Evolutionary conservation across 2,888 invertebrate species (phyloP), one percentile per base, ranked within the genome.

Genomic region (Drosophila diplacantha): DNA sequence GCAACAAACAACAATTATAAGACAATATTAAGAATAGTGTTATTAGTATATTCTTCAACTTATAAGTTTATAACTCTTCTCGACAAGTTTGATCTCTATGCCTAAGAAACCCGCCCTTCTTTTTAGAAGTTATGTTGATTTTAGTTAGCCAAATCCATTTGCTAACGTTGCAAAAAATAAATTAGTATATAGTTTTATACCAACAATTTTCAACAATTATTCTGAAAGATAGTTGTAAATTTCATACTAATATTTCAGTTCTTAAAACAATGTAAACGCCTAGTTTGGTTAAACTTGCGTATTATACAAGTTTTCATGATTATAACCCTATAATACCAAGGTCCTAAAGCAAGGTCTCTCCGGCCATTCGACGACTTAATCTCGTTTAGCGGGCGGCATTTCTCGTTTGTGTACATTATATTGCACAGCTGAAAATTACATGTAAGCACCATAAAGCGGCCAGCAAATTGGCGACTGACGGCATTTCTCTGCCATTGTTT

Each of bases 401-500:
- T 41, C 54, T 22, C 11, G 57, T 29, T 24, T 41, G 41, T 60
- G 22, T 31, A 39, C 53, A 39, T 26, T 18, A 44, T 29, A 44
- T 29, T 29, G 44, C 20, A 32, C 39, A 51, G 46, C 50, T 41
- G 58, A 64, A 58, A 51, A 65, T 65, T 58, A 58, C 39, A 47
- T 65, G 51, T 31, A 34, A 34, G 35, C 60, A 61, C 60, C 60
- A 60, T 60, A 50, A 59, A 59, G 41, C 59, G 49, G 65, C 46
- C 65, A 62, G 57, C 65, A 65, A 65, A 65, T 65, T 65, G 65
- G 58, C 66, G 46, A 41, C 64, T 49, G 47, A 56, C 43, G 64
- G 49, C 64, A 65, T 65, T 65, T 65, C 65, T 39, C 44, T 52
- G 65, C 35, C 66, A 66, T 65, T 65, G 65, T 65, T 56, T 29